Base-by-base conservation (phyloP, 2,113 vertebrate species). In the Cathartes aura region DNA sequence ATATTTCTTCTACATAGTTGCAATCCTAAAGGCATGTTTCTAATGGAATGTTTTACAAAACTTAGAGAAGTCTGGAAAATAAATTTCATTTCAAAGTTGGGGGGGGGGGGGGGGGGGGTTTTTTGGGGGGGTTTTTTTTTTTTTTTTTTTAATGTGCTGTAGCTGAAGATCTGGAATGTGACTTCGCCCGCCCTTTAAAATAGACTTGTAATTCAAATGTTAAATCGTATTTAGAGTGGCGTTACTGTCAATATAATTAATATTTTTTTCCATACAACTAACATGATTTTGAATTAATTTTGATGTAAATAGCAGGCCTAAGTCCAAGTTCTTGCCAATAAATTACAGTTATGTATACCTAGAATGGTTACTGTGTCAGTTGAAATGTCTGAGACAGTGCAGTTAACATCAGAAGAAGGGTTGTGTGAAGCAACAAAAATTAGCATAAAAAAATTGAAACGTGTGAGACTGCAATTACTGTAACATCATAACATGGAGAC, bases 401-500 rank as follows among this genome's bases (percentile, higher is more conserved):
- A 71, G 74, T 62, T 90, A 89, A 38, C 50, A 83, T 60, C 52
- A 70, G 60, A 93, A 87, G 75, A 82, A 59, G 58, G 70, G 32
- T 16, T 83, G 26, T 86, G 62, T 27, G 56, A 78, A 55, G 80
- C 60, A 29, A 88, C 52, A 50, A 43, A 38, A 92, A 96, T 96
- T 89, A 96, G 84, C 92, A 86, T 93, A 62, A 93, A 96, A 67
- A 93, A 81, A 94, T 68, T 56, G 64, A 87, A 89, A 62, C 12
- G 23, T 32, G 38, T 60, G 72, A 87, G 87, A 60, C 63, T 87
- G 63, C 78, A 97, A 95, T 93, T 91, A 90, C 48, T 0, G 3
- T 90, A 87, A 59, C 74, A 91, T 87, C 40, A 71, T 45, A 60
- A 89, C 52, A 36, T 18, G 29, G 82, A 93, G 59, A 64, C 58